These are phyloP conservation scores for Melanerpes formicivorus DNA, from an alignment of 2,113 vertebrate species.

Conservation along the genomic window DNA sequence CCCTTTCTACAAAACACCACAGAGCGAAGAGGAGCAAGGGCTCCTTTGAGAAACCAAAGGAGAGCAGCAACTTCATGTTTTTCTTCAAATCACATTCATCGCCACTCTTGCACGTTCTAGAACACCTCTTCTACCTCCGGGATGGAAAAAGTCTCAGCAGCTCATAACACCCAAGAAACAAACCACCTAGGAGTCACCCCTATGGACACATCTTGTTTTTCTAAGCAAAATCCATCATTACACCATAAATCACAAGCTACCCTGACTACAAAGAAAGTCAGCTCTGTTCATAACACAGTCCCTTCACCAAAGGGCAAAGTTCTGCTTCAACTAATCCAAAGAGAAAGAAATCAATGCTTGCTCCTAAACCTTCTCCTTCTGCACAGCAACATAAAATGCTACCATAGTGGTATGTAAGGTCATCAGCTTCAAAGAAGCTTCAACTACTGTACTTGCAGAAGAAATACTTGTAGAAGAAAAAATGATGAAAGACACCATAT, in stretches of 20 bases:
- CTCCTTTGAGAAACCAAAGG: neutral
- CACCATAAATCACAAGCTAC: slow-evolving; percentile 44
- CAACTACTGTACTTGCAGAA: slow-evolving; percentile 61
- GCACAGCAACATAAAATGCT: slow-evolving; percentile 56
- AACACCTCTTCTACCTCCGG: slow-evolving; percentile 14
- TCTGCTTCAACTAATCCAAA: slow-evolving; percentile 46
- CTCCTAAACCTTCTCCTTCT: slow-evolving; percentile 47
- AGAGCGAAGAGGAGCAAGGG: neutral
- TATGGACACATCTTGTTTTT: slow-evolving; percentile 56
- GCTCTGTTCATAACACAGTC: slow-evolving; percentile 39
- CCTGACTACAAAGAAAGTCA: slow-evolving; percentile 40
- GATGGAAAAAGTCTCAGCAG: neutral
- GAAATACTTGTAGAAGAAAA: slow-evolving; percentile 56
- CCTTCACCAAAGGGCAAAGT: slow-evolving; percentile 40
- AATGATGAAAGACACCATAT: slow-evolving; percentile 66
- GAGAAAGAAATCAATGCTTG: slow-evolving; percentile 50
- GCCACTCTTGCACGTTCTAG: neutral
- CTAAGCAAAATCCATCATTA: slow-evolving; percentile 42
- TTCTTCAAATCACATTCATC: neutral
- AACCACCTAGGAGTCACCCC: slow-evolving; percentile 5
- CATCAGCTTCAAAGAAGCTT: slow-evolving; percentile 63
- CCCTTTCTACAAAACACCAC: neutral
- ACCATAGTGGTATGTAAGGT: slow-evolving; percentile 62
- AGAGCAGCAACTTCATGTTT: neutral
- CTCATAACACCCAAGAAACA: slow-evolving; percentile 27